Conservation (phyloP, 2,888 invertebrate genomes). For the Pelosia muscerda region DNA sequence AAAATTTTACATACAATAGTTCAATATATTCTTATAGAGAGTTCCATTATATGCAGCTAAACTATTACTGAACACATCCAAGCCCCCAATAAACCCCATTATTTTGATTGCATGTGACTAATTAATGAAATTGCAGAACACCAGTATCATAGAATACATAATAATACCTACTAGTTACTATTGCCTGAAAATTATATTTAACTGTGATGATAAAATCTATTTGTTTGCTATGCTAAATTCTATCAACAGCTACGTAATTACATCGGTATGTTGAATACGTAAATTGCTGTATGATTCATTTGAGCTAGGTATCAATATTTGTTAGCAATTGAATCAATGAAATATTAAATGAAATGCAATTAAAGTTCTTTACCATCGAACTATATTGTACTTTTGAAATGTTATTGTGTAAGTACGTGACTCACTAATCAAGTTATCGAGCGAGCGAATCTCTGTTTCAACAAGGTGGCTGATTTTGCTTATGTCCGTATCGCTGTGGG, state of each 20-base stretch:
- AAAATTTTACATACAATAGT: too few species aligned
- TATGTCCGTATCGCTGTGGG: too few species aligned
- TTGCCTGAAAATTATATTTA: background rate
- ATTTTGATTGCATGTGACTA: too few species aligned
- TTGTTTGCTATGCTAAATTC: background rate
- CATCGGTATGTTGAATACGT: conserved; percentile 5
- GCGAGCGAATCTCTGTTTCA: too few species aligned
- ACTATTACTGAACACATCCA: too few species aligned
- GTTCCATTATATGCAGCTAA: too few species aligned
- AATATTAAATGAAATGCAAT: conserved; percentile 12
- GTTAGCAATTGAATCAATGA: conserved; percentile 7
- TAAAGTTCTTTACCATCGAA: conserved; percentile 11
- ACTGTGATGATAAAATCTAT: background rate
- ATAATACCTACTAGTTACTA: too few species aligned
- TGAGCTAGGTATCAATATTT: conserved; percentile 22
- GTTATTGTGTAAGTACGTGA: background rate
- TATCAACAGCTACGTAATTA: background rate
- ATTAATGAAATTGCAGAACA: background rate
- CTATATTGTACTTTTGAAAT: background rate
- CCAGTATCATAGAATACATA: too few species aligned
- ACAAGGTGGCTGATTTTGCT: too few species aligned
- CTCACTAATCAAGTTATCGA: background rate
- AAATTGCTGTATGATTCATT: conserved; percentile 18
- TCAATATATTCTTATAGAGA: too few species aligned
- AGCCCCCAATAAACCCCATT: too few species aligned